Percentiles rank a stretch among this genome's conserved stretches.
phyloP scores from a whole-genome alignment of 2,113 vertebrate species.

The Pangasianodon hypophthalmus region DNA sequence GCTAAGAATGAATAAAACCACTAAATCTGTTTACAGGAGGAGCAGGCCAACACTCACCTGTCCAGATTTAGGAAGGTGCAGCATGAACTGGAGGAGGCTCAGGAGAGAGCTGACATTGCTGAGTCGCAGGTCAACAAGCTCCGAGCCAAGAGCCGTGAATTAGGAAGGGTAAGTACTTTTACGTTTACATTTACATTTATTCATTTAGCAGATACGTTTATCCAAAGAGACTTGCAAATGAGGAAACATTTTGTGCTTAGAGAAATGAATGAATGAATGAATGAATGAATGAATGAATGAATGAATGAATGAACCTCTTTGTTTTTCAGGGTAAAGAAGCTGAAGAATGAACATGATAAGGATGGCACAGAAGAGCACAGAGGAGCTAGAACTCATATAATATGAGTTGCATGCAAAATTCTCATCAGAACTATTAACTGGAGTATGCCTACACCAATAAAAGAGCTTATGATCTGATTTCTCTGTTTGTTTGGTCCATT shows the following conservation, averaged over 20 bases:
- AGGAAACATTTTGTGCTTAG: neutral
- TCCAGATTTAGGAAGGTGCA: constrained; percentile 68
- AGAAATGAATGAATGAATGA: neutral
- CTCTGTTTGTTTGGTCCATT: constrained; percentile 9
- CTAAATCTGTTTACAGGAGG: constrained; percentile 55
- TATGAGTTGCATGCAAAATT: constrained; percentile 66
- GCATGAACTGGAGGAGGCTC: constrained; percentile 73
- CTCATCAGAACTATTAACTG: constrained; percentile 43
- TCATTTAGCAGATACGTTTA: too few species aligned
- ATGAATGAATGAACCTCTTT: neutral
- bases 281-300: neutral
- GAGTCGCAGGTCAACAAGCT: constrained; percentile 77
- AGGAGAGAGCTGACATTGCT: constrained; percentile 71
- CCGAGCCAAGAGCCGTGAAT: constrained; percentile 77
- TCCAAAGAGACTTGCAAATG: too few species aligned
- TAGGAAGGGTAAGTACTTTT: constrained; percentile 65
- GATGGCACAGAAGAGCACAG: neutral
- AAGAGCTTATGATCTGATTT: constrained; percentile 37
- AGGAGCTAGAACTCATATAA: constrained; percentile 66
- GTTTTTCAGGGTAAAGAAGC: constrained; percentile 68
- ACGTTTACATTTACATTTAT: too few species aligned
- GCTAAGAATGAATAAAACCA: neutral
- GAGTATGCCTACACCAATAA: constrained; percentile 57
- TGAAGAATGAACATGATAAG: constrained; percentile 52
- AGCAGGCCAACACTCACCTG: constrained; percentile 56